A percentile compares a stretch with the other conserved stretches of the same genome.
These are phyloP conservation scores for Tachysurus fulvidraco DNA, from an alignment of 2,113 vertebrate genomes.

Conservation along the genomic window DNA sequence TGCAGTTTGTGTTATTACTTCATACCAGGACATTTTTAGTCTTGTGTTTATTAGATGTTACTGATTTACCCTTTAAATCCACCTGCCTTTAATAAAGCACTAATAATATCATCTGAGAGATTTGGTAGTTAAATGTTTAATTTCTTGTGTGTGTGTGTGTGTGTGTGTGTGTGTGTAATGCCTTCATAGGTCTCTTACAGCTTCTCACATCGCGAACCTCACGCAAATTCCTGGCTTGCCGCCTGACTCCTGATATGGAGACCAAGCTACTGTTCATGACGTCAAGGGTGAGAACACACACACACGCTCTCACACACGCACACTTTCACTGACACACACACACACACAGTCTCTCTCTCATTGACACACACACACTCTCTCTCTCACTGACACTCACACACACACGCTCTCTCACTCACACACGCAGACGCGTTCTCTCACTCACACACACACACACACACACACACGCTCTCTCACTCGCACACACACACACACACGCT, in stretches of 20 bases:
- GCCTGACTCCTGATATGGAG: slow-evolving; percentile 97
- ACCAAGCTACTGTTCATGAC: slow-evolving; percentile 99
- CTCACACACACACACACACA: too few relatives aligned
- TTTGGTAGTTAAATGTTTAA: too few relatives aligned
- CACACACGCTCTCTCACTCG: too few relatives aligned
- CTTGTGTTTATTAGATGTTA: not conserved
- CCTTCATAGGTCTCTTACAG: slow-evolving; percentile 86
- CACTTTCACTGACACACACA: not conserved
- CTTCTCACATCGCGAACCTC: slow-evolving; percentile 92
- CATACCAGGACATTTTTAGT: not conserved
- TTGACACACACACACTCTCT: too few relatives aligned
- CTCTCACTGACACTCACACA: too few relatives aligned
- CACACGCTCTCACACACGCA: not conserved
- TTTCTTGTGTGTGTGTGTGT: not conserved
- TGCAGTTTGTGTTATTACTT: not conserved
- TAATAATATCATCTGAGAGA: not conserved
- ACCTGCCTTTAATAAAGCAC: not conserved
- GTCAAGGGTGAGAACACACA: slow-evolving; percentile 76
- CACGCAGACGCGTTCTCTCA: too few relatives aligned
- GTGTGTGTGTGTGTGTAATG: not conserved
- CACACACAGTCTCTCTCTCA: not conserved
- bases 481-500: too few relatives aligned
- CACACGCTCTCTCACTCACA: too few relatives aligned
- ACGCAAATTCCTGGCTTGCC: slow-evolving; percentile 92
- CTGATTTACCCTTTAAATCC: not conserved